Conservation (phyloP, 2,113 vertebrate genomes). For the Burhinus bistriatus region DNA sequence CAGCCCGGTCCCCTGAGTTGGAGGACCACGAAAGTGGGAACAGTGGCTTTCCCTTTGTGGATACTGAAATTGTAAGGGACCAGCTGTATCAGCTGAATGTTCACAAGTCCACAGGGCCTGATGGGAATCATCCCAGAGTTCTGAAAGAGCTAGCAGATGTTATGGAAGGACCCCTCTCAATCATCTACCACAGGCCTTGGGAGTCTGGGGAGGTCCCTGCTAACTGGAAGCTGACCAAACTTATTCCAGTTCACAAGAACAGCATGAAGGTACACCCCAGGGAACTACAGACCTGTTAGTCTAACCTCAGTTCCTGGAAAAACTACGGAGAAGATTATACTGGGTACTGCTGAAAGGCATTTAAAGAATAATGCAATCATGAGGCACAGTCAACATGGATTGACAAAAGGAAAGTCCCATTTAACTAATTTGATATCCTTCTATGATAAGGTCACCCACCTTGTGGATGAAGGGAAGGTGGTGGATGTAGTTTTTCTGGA, state of each 20-base stretch:
- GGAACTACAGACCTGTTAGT: background rate
- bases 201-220: background rate
- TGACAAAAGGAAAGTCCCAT: background rate
- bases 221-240: no score
- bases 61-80: no score
- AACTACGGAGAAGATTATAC: background rate
- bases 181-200: background rate
- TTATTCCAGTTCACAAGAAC: no score
- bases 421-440: background rate
- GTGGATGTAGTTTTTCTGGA: background rate
- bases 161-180: background rate
- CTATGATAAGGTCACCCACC: background rate
- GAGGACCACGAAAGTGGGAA: background rate
- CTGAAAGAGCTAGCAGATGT: background rate
- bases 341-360: background rate
- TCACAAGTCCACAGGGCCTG: no score
- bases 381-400: background rate
- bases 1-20: background rate
- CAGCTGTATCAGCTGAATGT: no score
- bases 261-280: background rate
- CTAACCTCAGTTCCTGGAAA: no score
- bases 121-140: no score
- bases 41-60: no score
- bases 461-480: background rate
- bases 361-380: background rate